These are phyloP conservation scores for Noctua pronuba DNA, from an alignment of 2,888 invertebrate genomes.

Conservation along the genomic window DNA sequence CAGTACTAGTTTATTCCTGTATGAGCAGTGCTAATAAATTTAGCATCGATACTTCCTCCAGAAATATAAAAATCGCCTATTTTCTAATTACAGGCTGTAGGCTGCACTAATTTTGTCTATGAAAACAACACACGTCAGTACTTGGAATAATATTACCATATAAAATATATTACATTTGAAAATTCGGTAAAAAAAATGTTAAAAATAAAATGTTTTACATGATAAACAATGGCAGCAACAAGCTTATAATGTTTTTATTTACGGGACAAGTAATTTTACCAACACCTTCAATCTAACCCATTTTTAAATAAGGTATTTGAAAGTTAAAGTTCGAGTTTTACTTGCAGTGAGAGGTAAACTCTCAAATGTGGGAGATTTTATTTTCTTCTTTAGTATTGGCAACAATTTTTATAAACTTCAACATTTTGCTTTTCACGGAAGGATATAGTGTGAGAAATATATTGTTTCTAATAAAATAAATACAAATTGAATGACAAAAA, in stretches of 20 bases:
- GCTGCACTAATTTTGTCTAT: conserved; percentile 52
- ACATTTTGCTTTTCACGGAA: conserved; percentile 63
- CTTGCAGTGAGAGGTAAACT: not conserved
- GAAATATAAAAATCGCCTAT: conserved; percentile 16
- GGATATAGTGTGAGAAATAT: conserved; percentile 60
- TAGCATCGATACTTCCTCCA: not conserved
- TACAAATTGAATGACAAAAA: conserved; percentile 58
- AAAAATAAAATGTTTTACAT: not conserved
- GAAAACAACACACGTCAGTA: conserved; percentile 65
- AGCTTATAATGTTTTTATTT: no score
- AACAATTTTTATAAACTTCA: conserved; percentile 65
- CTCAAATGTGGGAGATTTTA: conserved; percentile 22
- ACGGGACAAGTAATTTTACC: not conserved
- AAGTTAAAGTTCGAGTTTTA: not conserved
- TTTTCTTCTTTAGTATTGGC: conserved; percentile 45
- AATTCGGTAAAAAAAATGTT: not conserved
- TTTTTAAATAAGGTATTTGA: no score
- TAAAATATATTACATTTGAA: conserved; percentile 15
- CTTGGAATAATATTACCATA: conserved; percentile 46
- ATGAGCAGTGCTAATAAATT: not conserved
- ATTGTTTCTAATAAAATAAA: conserved; percentile 50
- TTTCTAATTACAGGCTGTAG: not conserved
- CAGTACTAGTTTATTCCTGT: not conserved
- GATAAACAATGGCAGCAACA: not conserved
- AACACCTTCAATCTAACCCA: not conserved